phyloP scores from a whole-genome alignment of 2,888 invertebrate genomes.

The Taenaris catops region DNA sequence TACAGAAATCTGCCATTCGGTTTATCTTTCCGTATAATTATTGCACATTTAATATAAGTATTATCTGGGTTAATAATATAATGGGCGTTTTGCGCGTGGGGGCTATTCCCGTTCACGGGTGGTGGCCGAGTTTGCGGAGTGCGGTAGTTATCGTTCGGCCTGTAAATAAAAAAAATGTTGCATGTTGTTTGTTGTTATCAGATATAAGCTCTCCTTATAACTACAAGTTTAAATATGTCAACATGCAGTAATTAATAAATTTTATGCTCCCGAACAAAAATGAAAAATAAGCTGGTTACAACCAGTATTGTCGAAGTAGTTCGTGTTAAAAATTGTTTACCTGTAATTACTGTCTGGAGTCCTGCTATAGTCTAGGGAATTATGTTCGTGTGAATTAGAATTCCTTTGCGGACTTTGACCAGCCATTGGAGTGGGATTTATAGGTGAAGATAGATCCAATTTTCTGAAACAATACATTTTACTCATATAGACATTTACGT shows the following conservation, averaged over 20 bases:
- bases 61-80: constrained; percentile 31
- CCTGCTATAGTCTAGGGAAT: constrained; percentile 57
- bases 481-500: too few relatives aligned
- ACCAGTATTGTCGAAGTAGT: too few relatives aligned
- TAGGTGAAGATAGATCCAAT: constrained; percentile 66
- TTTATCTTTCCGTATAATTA: too few relatives aligned
- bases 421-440: constrained; percentile 55
- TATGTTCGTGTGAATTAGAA: constrained; percentile 67
- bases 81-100: constrained; percentile 28
- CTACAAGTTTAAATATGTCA: too few relatives aligned
- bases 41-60: too few relatives aligned
- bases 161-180: constrained; percentile 7
- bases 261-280: too few relatives aligned
- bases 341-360: constrained; percentile 54
- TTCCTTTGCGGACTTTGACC: constrained; percentile 63
- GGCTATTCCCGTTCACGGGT: constrained; percentile 24
- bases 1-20: too few relatives aligned
- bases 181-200: too few relatives aligned
- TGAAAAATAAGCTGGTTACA: too few relatives aligned
- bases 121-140: constrained; percentile 24
- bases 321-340: too few relatives aligned
- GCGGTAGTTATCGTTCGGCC: constrained; percentile 23
- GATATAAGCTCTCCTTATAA: too few relatives aligned
- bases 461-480: constrained; percentile 46
- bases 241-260: too few relatives aligned